Evolutionary conservation across 2,797 vertebrate species (phyloP).

Genomic region (Loriculus beryllinus): DNA sequence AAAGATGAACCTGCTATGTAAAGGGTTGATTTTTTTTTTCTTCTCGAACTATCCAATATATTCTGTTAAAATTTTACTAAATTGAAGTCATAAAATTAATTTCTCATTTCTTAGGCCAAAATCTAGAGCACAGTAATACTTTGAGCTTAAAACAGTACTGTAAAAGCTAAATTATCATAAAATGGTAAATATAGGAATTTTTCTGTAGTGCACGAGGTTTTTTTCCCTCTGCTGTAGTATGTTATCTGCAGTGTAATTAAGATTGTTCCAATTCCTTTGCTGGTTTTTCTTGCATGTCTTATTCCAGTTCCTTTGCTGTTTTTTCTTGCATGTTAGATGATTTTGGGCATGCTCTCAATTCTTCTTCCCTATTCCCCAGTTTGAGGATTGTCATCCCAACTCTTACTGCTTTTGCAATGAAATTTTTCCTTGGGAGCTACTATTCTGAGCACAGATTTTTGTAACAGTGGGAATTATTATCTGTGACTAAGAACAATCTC

Average conservation of each 20-base stretch:
- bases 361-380: background rate
- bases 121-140: background rate
- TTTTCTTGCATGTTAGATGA: background rate
- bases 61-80: background rate
- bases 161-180: background rate
- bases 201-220: background rate
- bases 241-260: background rate
- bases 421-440: slow-evolving; percentile 14
- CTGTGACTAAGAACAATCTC: slow-evolving; percentile 43
- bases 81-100: background rate
- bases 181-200: background rate
- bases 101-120: background rate
- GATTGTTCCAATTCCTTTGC: background rate
- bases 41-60: background rate
- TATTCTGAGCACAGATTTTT: slow-evolving; percentile 25
- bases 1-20: background rate
- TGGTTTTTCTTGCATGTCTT: background rate
- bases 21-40: background rate
- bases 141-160: background rate
- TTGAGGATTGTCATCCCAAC: background rate
- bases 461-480: slow-evolving; percentile 35
- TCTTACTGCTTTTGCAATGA: background rate
- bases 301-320: background rate
- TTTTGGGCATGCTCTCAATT: background rate
- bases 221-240: background rate